Base-by-base conservation (phyloP, 2,888 invertebrate genomes). In the Lasioglossum malachurum region DNA sequence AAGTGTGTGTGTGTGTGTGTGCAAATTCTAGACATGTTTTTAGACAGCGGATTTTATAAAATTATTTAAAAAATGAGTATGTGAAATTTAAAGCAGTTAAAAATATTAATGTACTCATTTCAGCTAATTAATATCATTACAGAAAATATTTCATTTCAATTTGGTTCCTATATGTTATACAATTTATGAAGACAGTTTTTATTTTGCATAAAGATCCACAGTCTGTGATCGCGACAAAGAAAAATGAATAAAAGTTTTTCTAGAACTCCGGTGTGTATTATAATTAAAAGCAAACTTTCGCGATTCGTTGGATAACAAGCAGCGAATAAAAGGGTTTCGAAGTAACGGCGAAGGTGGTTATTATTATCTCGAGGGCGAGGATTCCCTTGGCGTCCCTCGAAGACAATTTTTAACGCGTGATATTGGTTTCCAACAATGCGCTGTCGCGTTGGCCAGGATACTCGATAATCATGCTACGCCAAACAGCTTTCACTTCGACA, bases 351-450 rank as follows among this genome's bases (percentile, higher is more conserved):
- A 60, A 72, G 60, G 38, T 31, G 57, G 72, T 77, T 76, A 81
- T 81, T 76, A 76, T 76, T 76, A 76, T 64, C 76, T 16, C 35
- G 72, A 81, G 38, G 71, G 38, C 71, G 57, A 71, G 41, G 46
- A 72, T 60, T 81, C 75, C 71, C 60, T 72, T 60, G 23, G 12
- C 57, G 57, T 41, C 57, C 69, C 57, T 57, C 67, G 53, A 60
- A 72, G 16, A 71, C 38, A 46, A 72, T 16, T 81, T 64, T 46
- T 38, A 71, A 72, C 57, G n/a, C 31, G 72, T n/a, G 23, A 27
- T 44, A 46, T 53, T 53, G 69, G 31, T 57, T 71, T n/a, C 16
- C 7, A 41, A 53, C 23, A 23, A 44, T 19, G 44, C 41, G 27
- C 41, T 44, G 46, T 46, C 19, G 7, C 35, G 67, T 23, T 23